Base-by-base conservation (phyloP, 2,888 invertebrate genomes). In the Sepioteuthis lessoniana region DNA sequence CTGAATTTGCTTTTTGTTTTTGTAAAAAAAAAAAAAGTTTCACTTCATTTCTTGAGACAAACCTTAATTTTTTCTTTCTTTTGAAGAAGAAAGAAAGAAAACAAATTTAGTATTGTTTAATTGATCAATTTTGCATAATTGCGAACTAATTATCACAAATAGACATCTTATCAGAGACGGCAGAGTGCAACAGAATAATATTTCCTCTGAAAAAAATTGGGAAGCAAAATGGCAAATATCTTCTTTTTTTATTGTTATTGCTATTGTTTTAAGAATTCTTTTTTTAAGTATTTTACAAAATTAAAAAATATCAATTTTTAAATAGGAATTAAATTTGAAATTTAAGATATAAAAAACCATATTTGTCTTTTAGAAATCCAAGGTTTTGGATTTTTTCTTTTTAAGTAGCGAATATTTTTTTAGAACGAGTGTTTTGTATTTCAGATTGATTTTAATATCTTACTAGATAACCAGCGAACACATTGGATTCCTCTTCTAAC, bases 121-220 rank as follows among this genome's bases (percentile, higher is more conserved):
- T 76, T 76, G 76, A 76, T 76, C 76, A 76, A 76, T 76, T 76
- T 76, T 76, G n/a, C 16, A n/a, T 76, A 76, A 76, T 76, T 76
- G n/a, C n/a, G n/a, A 76, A 76, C 76, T 76, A 76, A 76, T 76
- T 76, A 76, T 76, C 76, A 3, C n/a, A 76, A 76, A 76, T 76
- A 76, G 16, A n/a, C n/a, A 19, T 76, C n/a, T 76, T 35, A n/a
- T n/a, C n/a, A 76, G n/a, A 35, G 76, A 76, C 13, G n/a, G 2
- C 76, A 76, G 76, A 60, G 5, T 25, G 8, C 60, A 60, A 25
- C 28, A 60, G 31, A 76, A 76, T 76, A 76, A n/a, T 76, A n/a
- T 55, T 55, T 55, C 25, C 55, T 55, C 25, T 4, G n/a, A 35
- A 42, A 35, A 60, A 76, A 76, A 16, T 16, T 76, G 76, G 13